Evolutionary conservation across 1,140 invertebrate species (phyloP).

Genomic region (Solen grandis): DNA sequence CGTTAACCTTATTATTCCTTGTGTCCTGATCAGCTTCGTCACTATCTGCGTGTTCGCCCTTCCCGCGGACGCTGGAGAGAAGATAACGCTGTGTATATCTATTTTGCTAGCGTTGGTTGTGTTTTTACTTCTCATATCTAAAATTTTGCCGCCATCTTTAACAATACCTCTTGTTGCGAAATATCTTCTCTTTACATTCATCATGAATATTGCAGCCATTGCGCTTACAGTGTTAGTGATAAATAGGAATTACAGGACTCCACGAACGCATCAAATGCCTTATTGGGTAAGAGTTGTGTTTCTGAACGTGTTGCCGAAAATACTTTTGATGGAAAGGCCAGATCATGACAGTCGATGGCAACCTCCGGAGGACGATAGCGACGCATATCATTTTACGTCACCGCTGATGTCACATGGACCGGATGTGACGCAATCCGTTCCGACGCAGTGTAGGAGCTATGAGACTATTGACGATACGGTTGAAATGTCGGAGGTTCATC

Average conservation of each 20-base stretch:
- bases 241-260: slow-evolving; percentile 99
- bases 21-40: slow-evolving; percentile 98
- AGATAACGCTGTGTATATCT: slow-evolving; percentile 97
- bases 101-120: slow-evolving; percentile 99
- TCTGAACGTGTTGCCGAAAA: slow-evolving; percentile 77
- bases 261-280: slow-evolving; percentile 86
- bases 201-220: slow-evolving; percentile 99
- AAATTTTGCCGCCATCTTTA: slow-evolving; percentile 95
- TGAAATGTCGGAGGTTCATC: slow-evolving; percentile 31
- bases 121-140: slow-evolving; percentile 98
- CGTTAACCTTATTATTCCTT: slow-evolving; percentile 98
- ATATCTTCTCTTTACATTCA: slow-evolving; percentile 99
- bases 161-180: slow-evolving; percentile 90
- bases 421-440: slow-evolving; percentile 44
- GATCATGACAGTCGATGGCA: slow-evolving; percentile 75
- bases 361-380: slow-evolving; percentile 8
- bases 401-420: slow-evolving; percentile 27
- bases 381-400: slow-evolving; percentile 28
- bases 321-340: slow-evolving; percentile 80
- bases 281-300: slow-evolving; percentile 79
- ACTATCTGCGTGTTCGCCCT: slow-evolving; percentile 99
- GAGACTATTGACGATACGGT: slow-evolving; percentile 36
- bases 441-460: slow-evolving; percentile 3
- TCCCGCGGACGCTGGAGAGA: slow-evolving; percentile 87
- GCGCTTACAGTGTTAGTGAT: slow-evolving; percentile 99